Evolutionary conservation across 2,113 vertebrate genomes (phyloP), one percentile per base, ranked within the genome.

Genomic region (Ptilonorhynchus violaceus): DNA sequence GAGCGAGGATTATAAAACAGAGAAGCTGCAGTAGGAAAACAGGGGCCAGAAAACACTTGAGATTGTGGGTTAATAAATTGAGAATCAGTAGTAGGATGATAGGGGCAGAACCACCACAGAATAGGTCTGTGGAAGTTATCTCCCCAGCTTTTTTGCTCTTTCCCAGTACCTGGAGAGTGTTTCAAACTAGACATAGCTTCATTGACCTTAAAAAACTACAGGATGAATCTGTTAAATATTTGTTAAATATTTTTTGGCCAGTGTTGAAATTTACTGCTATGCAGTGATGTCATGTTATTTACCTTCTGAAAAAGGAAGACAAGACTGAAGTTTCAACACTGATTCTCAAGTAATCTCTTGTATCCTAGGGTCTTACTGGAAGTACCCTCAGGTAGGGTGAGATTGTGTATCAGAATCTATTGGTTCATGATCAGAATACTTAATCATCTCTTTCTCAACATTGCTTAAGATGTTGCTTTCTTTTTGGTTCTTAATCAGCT

Each of bases 391-490:
- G 46, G 14, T 4, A 47, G 14, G 16, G 30, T 53, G 11, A 77
- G 13, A 82, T 39, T 31, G 13, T 8, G 3, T 83, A 24, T 69
- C 3, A 23, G 41, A 89, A 64, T 41, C 28, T 2, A 2, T 37
- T 0, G 0, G 9, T 42, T 92, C 1, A 0, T 69, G 18, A 62
- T 28, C 27, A 87, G 44, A 72, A 56, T 0, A 3, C 6, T 37
- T 7, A 42, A 35, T n/a, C 8, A 37, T 56, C 18, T 70, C 37
- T 67, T 78, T 68, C n/a, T 88, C 21, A 62, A 7, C 15, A 59
- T 7, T 12, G 7, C 10, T 49, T 69, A 30, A 80, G 21, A 35
- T 27, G 18, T 24, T 80, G 1, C 13, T 35, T 66, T 75, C 15
- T 17, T 73, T 85, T 60, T 47, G 4, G 12, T 63, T 94, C n/a